Percentiles rank a stretch among this genome's conserved stretches.
Evolutionary conservation across 37 sponge, comb jelly and placozoan species (phyloP).

Genomic region (Geodia barretti): DNA sequence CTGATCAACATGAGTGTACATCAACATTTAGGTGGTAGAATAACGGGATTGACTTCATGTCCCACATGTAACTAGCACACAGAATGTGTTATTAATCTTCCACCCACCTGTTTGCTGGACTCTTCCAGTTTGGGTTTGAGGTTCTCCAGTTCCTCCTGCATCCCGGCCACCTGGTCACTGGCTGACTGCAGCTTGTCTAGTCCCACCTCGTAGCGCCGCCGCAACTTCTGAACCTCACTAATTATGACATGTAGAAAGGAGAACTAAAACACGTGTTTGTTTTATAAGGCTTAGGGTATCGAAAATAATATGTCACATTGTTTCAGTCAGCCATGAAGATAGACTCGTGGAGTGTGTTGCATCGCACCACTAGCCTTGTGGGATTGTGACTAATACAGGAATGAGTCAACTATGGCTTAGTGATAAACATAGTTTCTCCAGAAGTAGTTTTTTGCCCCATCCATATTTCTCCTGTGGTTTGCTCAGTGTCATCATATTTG

Average conservation of each 20-base stretch:
- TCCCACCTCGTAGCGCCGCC: slow-evolving; percentile 91
- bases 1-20: neutral
- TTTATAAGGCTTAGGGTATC: neutral
- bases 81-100: too few species aligned
- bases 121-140: slow-evolving; percentile 91
- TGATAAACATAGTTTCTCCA: too few species aligned
- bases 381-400: too few species aligned
- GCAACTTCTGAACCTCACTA: slow-evolving; percentile 89
- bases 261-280: neutral
- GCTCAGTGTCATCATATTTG: too few species aligned
- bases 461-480: too few species aligned
- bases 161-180: slow-evolving; percentile 81
- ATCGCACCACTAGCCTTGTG: too few species aligned
- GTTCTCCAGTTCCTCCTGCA: slow-evolving; percentile 91
- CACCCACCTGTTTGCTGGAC: slow-evolving; percentile 83
- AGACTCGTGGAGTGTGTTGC: neutral
- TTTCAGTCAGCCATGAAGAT: neutral
- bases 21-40: neutral
- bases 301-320: neutral
- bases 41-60: too few species aligned
- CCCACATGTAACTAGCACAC: too few species aligned
- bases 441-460: too few species aligned
- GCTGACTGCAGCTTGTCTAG: slow-evolving; percentile 95
- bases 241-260: neutral
- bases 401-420: too few species aligned